A percentile compares a stretch with the other conserved stretches of the same genome.
Evolutionary conservation across 2,113 vertebrate species (phyloP).

Genomic region (Sinocyclocheilus rhinocerous): DNA sequence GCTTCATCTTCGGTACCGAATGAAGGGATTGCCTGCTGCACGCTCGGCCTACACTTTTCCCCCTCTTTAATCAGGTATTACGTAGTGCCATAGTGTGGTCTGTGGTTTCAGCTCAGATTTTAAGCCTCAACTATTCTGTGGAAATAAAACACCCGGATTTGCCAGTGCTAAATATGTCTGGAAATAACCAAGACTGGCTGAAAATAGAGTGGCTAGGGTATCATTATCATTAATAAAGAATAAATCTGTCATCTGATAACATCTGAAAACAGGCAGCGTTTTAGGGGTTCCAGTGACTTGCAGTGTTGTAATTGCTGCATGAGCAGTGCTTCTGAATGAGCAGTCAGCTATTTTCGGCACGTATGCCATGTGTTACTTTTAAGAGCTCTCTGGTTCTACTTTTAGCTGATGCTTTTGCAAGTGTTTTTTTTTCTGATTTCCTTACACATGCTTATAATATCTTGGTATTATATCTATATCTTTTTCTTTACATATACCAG

Average conservation of each 20-base stretch:
- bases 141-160: slow-evolving; percentile 72
- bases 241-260: slow-evolving; percentile 73
- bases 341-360: slow-evolving; percentile 11
- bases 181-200: slow-evolving; percentile 71
- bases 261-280: slow-evolving; percentile 63
- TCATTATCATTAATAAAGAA: slow-evolving; percentile 80
- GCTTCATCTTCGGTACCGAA: slow-evolving; percentile 35
- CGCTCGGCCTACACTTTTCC: slow-evolving; percentile 67
- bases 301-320: slow-evolving; percentile 34
- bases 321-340: slow-evolving; percentile 24
- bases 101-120: slow-evolving; percentile 73
- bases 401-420: not conserved
- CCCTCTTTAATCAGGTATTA: slow-evolving; percentile 72
- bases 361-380: slow-evolving; percentile 12
- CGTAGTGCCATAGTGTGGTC: slow-evolving; percentile 74
- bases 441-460: not conserved
- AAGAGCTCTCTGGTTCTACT: slow-evolving; percentile 7
- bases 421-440: not conserved
- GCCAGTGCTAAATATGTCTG: slow-evolving; percentile 78
- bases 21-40: slow-evolving; percentile 69
- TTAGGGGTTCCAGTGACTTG: slow-evolving; percentile 65
- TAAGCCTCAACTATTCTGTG: slow-evolving; percentile 69
- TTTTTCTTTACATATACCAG: not conserved
- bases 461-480: not conserved
- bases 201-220: slow-evolving; percentile 77